Base-by-base conservation (phyloP, 2,888 invertebrate species). In the Podotricha telesiphe region DNA sequence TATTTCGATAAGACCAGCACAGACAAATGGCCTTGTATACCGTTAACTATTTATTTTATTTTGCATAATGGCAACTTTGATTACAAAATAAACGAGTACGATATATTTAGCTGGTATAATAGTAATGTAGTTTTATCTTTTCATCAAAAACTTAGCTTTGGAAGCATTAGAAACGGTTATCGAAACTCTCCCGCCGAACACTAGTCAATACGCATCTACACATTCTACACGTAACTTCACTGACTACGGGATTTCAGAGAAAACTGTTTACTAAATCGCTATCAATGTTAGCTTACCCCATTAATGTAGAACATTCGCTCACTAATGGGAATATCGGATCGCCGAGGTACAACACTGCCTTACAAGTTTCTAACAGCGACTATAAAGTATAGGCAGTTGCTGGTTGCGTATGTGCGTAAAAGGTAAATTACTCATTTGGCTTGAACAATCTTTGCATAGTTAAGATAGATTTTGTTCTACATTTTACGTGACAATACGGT, bases 241-340 rank as follows among this genome's bases (percentile, higher is more conserved):
- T 40, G 19, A 45, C 19, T 34, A 42, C 22, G 51, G 40, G 53
- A 37, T 50, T 62, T 66, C 37, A 59, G 19, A 47, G 69, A 53
- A 64, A 47, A 63, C 51, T 69, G 73, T 73, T 71, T 58, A 62
- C 73, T 67, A 67, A 73, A 73, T 67, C 67, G 71, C 72, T 72
- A 71, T 71, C 67, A 63, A 66, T 71, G 69, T 71, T 55, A 67
- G 67, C 79, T 75, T 80, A 82, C 78, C 77, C 76, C 59, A 61
- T 67, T 69, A 63, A 42, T 72, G 67, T 69, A 70, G 69, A 71
- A 75, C 75, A 75, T 68, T 70, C 74, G 67, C 68, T 78, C 80
- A 78, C 82, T 86, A 86, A 86, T 86, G 86, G 83, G 81, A 86
- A 80, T 84, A 80, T 84, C 82, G 77, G 81, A 79, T 86, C 78